Conservation (phyloP, 2,797 vertebrate genomes). For the Melanotaenia pygmaea region DNA sequence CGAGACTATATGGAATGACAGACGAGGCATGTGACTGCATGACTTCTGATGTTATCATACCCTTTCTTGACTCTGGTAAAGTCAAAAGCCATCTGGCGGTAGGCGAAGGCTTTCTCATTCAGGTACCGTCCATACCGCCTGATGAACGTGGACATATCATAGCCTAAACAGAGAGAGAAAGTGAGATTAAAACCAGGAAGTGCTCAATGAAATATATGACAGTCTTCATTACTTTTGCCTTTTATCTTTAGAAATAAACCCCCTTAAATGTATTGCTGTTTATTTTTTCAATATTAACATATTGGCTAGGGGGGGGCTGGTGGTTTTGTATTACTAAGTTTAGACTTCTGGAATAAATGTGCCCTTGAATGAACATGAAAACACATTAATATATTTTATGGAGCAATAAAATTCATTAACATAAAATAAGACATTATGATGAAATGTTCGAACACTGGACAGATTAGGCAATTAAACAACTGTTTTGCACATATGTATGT, state of each 20-base stretch:
- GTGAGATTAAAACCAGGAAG: background rate
- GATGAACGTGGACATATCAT: constrained; percentile 99
- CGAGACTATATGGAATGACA: background rate
- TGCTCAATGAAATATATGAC: background rate
- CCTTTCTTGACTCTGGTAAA: constrained; percentile 99
- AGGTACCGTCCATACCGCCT: constrained; percentile 97
- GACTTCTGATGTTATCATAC: constrained; percentile 76
- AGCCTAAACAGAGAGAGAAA: constrained; percentile 82
- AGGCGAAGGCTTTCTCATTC: constrained; percentile 99
- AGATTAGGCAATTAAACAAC: background rate
- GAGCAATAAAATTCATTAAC: background rate
- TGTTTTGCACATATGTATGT: background rate
- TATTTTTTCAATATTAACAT: too few relatives aligned
- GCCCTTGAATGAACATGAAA: background rate
- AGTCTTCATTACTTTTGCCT: background rate
- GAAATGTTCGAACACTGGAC: background rate
- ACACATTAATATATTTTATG: background rate
- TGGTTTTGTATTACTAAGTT: background rate
- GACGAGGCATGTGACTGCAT: background rate
- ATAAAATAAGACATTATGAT: background rate
- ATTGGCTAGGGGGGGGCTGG: too few relatives aligned
- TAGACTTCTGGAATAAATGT: background rate
- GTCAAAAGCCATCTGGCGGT: constrained; percentile 99
- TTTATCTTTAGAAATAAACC: too few relatives aligned
- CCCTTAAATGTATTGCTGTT: too few relatives aligned